A percentile compares a stretch with the other conserved stretches of the same genome.
Evolutionary conservation across 2,797 vertebrate genomes (phyloP).

Genomic region (Pseudochirops corinnae): DNA sequence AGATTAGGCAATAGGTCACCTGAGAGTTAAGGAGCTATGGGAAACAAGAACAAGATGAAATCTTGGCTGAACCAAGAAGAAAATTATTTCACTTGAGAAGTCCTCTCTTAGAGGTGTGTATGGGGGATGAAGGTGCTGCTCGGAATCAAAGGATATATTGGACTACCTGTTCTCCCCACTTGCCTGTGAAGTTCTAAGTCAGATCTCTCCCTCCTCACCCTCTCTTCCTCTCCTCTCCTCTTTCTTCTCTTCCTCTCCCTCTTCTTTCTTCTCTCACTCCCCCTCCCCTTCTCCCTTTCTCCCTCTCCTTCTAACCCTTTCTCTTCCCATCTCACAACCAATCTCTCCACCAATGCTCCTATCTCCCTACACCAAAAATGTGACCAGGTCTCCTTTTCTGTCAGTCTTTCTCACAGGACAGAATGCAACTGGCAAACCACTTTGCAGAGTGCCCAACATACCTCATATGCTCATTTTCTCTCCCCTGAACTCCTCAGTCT

Average conservation of each 20-base stretch:
- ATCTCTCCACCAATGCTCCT: not conserved
- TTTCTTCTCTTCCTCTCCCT: not conserved
- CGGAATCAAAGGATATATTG: not conserved
- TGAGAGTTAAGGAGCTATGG: not conserved
- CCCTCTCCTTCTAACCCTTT: too few species aligned
- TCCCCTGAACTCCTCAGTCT: not conserved
- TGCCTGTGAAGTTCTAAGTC: not conserved
- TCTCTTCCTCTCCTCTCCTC: not conserved
- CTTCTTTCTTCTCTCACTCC: not conserved
- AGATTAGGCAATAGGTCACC: not conserved
- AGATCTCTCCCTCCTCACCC: not conserved
- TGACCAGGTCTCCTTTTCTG: not conserved
- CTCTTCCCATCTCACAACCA: not conserved
- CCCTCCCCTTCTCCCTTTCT: not conserved
- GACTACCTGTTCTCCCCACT: not conserved
- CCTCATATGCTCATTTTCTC: not conserved
- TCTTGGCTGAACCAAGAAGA: not conserved
- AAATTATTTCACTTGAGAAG: not conserved
- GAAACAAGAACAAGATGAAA: not conserved
- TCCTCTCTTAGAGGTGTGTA: not conserved
- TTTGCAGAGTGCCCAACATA: not conserved
- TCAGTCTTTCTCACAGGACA: not conserved
- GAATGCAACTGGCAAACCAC: not conserved
- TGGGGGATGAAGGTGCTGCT: not conserved
- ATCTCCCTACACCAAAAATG: not conserved